phyloP scores from a whole-genome alignment of 2,113 vertebrate species.

The Glaucidium brasilianum region DNA sequence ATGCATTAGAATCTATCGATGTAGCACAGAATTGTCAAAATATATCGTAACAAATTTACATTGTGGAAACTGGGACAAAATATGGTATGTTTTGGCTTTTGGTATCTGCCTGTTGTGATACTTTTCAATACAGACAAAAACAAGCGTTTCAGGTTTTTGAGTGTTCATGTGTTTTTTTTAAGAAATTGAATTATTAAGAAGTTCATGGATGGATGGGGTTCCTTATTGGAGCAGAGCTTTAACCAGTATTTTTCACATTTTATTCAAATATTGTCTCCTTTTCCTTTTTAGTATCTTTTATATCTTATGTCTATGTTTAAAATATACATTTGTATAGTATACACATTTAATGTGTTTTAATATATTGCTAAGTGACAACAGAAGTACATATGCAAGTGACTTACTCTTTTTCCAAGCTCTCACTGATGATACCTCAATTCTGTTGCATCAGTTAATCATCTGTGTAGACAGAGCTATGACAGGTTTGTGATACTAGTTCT shows the following conservation, averaged over 20 bases:
- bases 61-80: background rate
- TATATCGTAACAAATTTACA: background rate
- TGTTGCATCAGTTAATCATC: background rate
- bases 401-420: background rate
- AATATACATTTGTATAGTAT: background rate
- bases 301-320: background rate
- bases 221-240: background rate
- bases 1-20: background rate
- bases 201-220: background rate
- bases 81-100: background rate
- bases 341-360: fast-evolving
- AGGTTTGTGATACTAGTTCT: background rate
- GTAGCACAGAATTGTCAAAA: background rate
- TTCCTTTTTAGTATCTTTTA: background rate
- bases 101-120: background rate
- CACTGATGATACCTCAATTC: background rate
- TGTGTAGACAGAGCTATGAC: background rate
- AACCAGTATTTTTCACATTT: background rate
- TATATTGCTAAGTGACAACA: background rate
- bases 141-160: background rate
- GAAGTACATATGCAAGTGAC: background rate
- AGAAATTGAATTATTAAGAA: background rate
- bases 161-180: background rate
- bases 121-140: background rate
- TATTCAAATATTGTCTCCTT: background rate